Base-by-base conservation (phyloP, 2,888 invertebrate genomes). In the Hypomecis punctinalis region DNA sequence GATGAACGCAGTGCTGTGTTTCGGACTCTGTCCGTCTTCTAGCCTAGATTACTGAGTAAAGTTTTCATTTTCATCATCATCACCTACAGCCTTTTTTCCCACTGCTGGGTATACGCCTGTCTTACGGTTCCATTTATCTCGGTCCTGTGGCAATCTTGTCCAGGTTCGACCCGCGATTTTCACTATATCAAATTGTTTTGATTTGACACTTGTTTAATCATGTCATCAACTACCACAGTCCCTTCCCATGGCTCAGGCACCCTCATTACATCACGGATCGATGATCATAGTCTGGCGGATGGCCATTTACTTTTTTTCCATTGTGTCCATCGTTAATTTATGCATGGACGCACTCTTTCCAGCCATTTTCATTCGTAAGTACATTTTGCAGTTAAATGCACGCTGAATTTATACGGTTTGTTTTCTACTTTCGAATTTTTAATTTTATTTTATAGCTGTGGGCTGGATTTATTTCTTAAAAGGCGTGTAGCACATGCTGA, bases 281-380 rank as follows among this genome's bases (percentile, higher is more conserved):
- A 77, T 76, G 77, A 40, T 61, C 69, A 71, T 71, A 72, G 80
- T 73, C 75, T 75, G 74, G 69, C 73, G 70, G 67, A 69, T 63
- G 68, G 61, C 57, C 69, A 82, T 80, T 82, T 73, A 75, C 77
- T 81, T 80, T 77, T 79, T 79, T 77, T 74, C 76, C 75, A 76
- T 71, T 77, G 77, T 77, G 66, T 40, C 66, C 62, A 53, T 46
- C 68, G 74, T 80, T 76, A 74, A 80, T 76, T 23, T 82, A 82
- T 82, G 76, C 76, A 82, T 74, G 73, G 55, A 45, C 66, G 70
- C 69, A 65, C 70, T 73, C 73, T 77, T 76, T 76, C 74, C 69
- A 73, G 72, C 68, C 70, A 73, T 78, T 73, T 77, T 67, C 74
- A 73, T 71, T 61, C 60, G 55, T 58, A 63, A 53, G 58, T 67